These are phyloP conservation scores for Forbesichthys papilliferus DNA, from an alignment of 2,113 vertebrate genomes.

Conservation along the genomic window DNA sequence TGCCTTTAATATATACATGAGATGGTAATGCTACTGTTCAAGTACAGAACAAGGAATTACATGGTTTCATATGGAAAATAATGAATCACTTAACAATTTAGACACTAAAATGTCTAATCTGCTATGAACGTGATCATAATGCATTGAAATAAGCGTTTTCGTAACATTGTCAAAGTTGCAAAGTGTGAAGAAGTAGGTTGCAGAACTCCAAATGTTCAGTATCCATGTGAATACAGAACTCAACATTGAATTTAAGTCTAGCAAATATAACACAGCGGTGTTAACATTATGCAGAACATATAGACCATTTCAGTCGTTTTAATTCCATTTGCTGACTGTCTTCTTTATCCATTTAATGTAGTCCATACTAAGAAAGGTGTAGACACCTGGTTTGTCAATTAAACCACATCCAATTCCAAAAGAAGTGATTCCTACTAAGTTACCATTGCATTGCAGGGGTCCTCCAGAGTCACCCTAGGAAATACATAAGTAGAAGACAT, in stretches of 20 bases:
- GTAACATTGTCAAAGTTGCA: background rate
- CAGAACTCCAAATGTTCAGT: too few species aligned
- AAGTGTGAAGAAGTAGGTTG: background rate
- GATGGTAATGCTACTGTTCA: too few species aligned
- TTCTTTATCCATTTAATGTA: conserved; percentile 60
- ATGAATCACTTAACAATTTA: too few species aligned
- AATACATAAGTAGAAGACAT: background rate
- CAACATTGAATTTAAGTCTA: too few species aligned
- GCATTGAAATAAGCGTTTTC: background rate
- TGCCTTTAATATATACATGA: too few species aligned
- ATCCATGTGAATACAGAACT: too few species aligned
- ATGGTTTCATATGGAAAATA: too few species aligned
- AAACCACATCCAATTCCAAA: conserved; percentile 25
- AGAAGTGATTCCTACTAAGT: conserved; percentile 60
- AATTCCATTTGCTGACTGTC: background rate
- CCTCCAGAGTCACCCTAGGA: conserved; percentile 74
- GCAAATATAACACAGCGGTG: too few species aligned
- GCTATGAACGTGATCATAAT: too few species aligned
- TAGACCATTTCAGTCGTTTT: background rate
- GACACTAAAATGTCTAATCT: too few species aligned
- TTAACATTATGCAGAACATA: background rate
- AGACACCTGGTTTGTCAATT: conserved; percentile 58
- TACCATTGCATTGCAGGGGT: conserved; percentile 59
- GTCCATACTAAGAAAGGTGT: conserved; percentile 48
- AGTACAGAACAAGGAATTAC: too few species aligned